A percentile compares a stretch with the other conserved stretches of the same genome.
Evolutionary conservation across 2,113 vertebrate genomes (phyloP).

Genomic region (Gobius niger): DNA sequence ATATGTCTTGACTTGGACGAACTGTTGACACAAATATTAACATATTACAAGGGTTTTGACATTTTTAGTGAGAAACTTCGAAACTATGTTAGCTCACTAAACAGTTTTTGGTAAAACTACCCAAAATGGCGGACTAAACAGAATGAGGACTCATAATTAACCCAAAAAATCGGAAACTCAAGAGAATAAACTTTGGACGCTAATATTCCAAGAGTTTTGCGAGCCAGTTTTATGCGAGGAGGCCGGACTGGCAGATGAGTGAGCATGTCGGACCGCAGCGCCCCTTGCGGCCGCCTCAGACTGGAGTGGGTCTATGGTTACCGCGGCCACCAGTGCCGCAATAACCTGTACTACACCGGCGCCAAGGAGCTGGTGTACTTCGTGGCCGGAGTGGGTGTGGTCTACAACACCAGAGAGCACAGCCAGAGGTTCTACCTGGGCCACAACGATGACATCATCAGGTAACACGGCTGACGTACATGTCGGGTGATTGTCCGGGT

Average conservation of each 20-base stretch:
- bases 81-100: no score
- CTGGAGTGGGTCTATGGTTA: conserved; percentile 98
- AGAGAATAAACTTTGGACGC: not conserved
- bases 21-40: not conserved
- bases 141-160: no score
- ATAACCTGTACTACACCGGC: conserved; percentile 96
- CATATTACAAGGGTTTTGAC: no score
- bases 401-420: conserved; percentile 96
- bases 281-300: conserved; percentile 89
- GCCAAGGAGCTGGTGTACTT: conserved; percentile 98
- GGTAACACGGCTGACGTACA: conserved; percentile 74
- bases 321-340: conserved; percentile 96
- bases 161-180: no score
- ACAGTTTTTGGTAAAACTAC: no score
- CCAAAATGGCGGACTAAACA: no score
- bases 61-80: no score
- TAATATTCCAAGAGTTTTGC: not conserved
- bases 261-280: conserved; percentile 90
- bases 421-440: conserved; percentile 96
- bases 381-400: conserved; percentile 93
- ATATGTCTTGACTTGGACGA: no score
- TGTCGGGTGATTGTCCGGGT: not conserved
- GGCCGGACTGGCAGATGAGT: conserved; percentile 40
- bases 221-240: not conserved
- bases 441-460: conserved; percentile 98